Conservation (phyloP, 2,113 vertebrate genomes). For the Camelus dromedarius region DNA sequence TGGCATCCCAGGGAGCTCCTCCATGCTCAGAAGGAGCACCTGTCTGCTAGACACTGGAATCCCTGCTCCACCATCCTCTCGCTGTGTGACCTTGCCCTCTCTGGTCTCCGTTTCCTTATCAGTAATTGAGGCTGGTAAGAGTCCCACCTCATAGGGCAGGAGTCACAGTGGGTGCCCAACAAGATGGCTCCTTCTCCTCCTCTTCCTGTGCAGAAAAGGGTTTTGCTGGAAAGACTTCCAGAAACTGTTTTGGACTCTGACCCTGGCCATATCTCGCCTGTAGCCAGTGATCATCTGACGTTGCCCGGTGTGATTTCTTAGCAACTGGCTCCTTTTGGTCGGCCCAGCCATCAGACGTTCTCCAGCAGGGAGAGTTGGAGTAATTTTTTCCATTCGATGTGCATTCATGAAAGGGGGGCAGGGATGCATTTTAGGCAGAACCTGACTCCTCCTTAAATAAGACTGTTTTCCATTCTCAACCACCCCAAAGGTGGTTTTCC, state of each 20-base stretch:
- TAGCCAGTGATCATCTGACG: constrained; percentile 49
- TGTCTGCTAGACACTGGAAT: background rate
- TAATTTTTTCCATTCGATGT: constrained; percentile 79
- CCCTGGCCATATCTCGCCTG: constrained; percentile 16
- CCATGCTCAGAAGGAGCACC: fast-evolving
- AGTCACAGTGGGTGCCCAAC: background rate
- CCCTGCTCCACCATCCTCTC: background rate
- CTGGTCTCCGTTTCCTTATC: background rate
- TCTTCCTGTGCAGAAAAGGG: background rate
- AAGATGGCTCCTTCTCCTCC: background rate
- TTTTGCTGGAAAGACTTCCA: background rate
- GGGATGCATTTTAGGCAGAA: constrained; percentile 79
- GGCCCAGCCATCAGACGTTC: constrained; percentile 62
- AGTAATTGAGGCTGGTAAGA: background rate
- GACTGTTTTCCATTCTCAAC: constrained; percentile 61
- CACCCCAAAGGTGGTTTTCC: constrained; percentile 53
- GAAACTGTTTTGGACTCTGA: constrained; percentile 6
- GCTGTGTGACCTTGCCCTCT: background rate
- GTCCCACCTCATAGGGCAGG: background rate
- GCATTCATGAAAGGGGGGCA: constrained; percentile 78
- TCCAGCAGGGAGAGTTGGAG: constrained; percentile 71
- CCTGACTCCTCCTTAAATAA: constrained; percentile 75
- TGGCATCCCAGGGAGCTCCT: background rate
- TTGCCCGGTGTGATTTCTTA: constrained; percentile 71
- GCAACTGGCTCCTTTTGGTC: constrained; percentile 77